Conservation (phyloP, 2,888 invertebrate species). For the Mechanitis messenoides region DNA sequence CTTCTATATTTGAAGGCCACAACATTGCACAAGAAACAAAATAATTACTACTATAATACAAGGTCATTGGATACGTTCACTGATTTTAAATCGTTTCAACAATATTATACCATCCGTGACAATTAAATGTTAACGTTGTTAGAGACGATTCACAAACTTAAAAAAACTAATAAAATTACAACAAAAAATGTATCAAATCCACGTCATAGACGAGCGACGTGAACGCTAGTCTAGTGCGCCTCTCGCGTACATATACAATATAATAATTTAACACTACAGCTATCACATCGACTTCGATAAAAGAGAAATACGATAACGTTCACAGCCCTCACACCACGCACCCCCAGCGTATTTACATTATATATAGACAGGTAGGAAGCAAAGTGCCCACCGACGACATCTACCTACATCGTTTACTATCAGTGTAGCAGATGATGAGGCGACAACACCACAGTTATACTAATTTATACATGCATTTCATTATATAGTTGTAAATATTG, state of each 20-base stretch:
- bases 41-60: conserved; percentile 1
- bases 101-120: too few relatives aligned
- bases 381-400: neutral
- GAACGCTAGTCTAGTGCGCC: neutral
- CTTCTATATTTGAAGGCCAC: conserved; percentile 1
- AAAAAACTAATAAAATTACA: conserved; percentile 2
- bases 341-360: conserved; percentile 25
- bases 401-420: too few relatives aligned
- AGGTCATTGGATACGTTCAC: neutral
- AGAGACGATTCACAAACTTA: neutral
- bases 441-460: conserved; percentile 33
- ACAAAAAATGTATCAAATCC: neutral
- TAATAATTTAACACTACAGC: conserved; percentile 4
- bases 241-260: neutral
- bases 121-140: neutral
- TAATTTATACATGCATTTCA: conserved; percentile 27
- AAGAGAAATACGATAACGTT: conserved; percentile 50
- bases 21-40: conserved; percentile 2
- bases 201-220: neutral
- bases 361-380: too few relatives aligned
- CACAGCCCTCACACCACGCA: conserved; percentile 53
- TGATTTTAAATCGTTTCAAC: neutral
- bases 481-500: conserved; percentile 15
- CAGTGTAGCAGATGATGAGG: conserved; percentile 16
- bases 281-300: conserved; percentile 20